Conservation (phyloP, 2,888 invertebrate species). For the Synergus laeviventris region DNA sequence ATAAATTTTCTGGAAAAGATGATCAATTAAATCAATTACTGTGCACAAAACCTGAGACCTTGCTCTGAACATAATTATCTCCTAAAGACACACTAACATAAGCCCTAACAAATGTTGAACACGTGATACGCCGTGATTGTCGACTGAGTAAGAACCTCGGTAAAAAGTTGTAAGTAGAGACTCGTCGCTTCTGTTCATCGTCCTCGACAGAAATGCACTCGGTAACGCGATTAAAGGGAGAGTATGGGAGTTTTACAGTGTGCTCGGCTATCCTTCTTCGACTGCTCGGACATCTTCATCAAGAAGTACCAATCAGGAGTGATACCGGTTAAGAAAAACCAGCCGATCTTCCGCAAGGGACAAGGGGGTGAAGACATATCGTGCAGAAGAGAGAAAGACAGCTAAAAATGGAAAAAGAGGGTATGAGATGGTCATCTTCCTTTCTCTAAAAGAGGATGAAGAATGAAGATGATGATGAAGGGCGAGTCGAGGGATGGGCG, state of each 20-base stretch:
- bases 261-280: constrained; percentile 50
- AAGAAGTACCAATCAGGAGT: constrained; percentile 60
- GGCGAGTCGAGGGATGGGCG: constrained; percentile 53
- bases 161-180: constrained; percentile 51
- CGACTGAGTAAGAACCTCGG: constrained; percentile 43
- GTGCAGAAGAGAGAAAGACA: constrained; percentile 19
- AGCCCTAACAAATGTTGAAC: constrained; percentile 15
- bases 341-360: constrained; percentile 45
- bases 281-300: constrained; percentile 68
- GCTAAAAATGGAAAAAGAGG: constrained; percentile 32
- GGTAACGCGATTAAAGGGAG: constrained; percentile 56
- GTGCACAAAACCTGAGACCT: background rate
- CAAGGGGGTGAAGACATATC: constrained; percentile 12
- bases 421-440: constrained; percentile 12
- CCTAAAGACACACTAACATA: constrained; percentile 42
- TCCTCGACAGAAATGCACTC: constrained; percentile 46
- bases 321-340: constrained; percentile 56
- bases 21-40: constrained; percentile 10
- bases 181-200: constrained; percentile 54
- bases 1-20: background rate
- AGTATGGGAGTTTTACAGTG: constrained; percentile 54
- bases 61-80: constrained; percentile 28
- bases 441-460: constrained; percentile 34
- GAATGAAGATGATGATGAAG: constrained; percentile 34
- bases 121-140: constrained; percentile 26